Base-by-base conservation (phyloP, 2,888 invertebrate species). In the Agriopis aurantiaria region DNA sequence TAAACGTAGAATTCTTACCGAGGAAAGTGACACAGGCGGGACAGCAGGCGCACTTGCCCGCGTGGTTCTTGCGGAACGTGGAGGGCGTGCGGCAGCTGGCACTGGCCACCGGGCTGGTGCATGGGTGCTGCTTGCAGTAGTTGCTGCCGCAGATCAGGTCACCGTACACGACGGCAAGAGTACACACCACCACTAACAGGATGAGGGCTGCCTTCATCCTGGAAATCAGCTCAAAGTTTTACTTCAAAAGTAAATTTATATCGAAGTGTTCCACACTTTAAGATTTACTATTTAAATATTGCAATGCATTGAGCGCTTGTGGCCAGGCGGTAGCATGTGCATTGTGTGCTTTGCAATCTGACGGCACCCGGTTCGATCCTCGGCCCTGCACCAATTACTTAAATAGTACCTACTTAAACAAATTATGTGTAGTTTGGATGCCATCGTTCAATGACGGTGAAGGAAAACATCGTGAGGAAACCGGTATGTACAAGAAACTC, bases 31-130 rank as follows among this genome's bases (percentile, higher is more conserved):
- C 91, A 65, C 94, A 94, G 59, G 94, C 94, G 0, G 94, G 93
- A 66, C 94, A 94, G 80, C 94, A 94, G 23, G 87, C 94, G 79
- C 94, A 94, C 72, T 89, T 87, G 76, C 94, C 94, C 8, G 92
- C 82, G 78, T 94, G 94, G 69, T 84, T 87, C 52, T 85, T 70
- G 41, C 88, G 88, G 85, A 89, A 94, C 3, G 78, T 73, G 3
- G 92, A 79, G 0, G 90, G 88, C 4, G 79, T 74, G 45, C 79
- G 82, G 78, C 93, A 93, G 79, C 88, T 88, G 46, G 73, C 69
- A 17, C 80, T 49, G 0, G 88, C 75, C 3, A 92, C 75, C 1
- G 82, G 78, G 0, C 79, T 43, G 33, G 74, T 17, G 82, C 94
- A 93, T 0, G 91, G 91, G 76, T 93, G 65, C 74, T 88, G 80